A percentile compares a stretch with the other conserved stretches of the same genome.
Evolutionary conservation across 2,797 vertebrate species (phyloP).

Genomic region (Discoglossus pictus): DNA sequence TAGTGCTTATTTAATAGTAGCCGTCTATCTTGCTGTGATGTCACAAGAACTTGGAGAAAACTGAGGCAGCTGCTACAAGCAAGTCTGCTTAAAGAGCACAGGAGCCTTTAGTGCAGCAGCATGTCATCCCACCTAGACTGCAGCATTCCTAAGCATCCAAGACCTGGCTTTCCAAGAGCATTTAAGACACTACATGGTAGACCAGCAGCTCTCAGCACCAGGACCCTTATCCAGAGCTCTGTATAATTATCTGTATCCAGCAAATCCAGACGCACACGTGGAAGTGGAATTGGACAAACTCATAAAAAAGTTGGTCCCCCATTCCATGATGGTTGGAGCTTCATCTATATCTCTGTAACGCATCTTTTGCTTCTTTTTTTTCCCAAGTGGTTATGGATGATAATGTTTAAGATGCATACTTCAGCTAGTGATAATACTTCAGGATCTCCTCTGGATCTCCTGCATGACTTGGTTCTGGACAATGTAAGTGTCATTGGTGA

Average conservation of each 20-base stretch:
- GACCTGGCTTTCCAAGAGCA: conserved; percentile 39
- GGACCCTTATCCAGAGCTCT: neutral
- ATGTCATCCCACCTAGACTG: conserved; percentile 44
- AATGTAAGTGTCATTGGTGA: conserved; percentile 61
- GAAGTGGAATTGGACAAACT: neutral
- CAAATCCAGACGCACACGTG: too few relatives aligned
- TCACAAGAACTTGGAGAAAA: conserved; percentile 57
- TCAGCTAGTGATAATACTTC: conserved; percentile 74
- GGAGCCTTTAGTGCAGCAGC: conserved; percentile 54
- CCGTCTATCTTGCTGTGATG: conserved; percentile 56
- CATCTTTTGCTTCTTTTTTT: conserved; percentile 32
- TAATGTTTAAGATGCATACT: conserved; percentile 84
- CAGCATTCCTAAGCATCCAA: conserved; percentile 41
- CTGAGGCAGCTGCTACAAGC: conserved; percentile 56
- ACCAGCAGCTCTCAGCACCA: neutral
- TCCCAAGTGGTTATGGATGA: conserved; percentile 83
- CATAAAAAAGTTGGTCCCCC: too few relatives aligned
- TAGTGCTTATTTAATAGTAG: conserved; percentile 56
- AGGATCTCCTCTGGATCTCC: conserved; percentile 77
- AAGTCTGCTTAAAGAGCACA: conserved; percentile 40
- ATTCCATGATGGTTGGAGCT: neutral
- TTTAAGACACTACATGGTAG: neutral
- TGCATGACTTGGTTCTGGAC: conserved; percentile 62
- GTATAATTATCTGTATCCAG: neutral
- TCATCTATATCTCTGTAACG: neutral